Evolutionary conservation across 1,140 invertebrate species (phyloP).

Genomic region (Grapholita molesta): DNA sequence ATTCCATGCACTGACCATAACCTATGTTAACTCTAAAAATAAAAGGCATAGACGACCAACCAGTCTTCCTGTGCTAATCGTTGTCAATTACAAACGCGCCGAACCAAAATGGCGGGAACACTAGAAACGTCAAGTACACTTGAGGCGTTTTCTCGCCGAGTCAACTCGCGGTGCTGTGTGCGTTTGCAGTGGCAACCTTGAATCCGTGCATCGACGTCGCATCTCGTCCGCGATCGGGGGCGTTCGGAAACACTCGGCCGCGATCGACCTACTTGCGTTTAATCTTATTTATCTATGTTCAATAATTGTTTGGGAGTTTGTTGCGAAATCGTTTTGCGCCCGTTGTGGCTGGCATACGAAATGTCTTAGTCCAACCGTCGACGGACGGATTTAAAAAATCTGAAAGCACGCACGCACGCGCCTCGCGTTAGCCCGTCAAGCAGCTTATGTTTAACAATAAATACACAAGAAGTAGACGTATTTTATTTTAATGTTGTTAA

Average conservation of each 20-base stretch:
- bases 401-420: background rate
- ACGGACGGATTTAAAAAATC: background rate
- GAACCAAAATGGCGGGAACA: background rate
- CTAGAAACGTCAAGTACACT: background rate
- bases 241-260: conserved; percentile 29
- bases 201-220: conserved; percentile 63
- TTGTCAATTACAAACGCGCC: conserved; percentile 49
- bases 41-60: conserved; percentile 48
- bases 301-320: background rate
- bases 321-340: background rate
- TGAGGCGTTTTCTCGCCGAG: background rate
- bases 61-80: conserved; percentile 72
- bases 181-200: conserved; percentile 49
- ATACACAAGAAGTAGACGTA: too few relatives aligned
- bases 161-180: conserved; percentile 21
- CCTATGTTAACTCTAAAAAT: conserved; percentile 42
- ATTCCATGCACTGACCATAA: conserved; percentile 2
- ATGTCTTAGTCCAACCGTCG: background rate
- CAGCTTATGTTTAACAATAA: too few relatives aligned
- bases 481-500: too few relatives aligned
- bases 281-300: conserved; percentile 11
- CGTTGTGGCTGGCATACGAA: background rate
- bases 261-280: conserved; percentile 12
- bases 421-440: background rate
- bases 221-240: conserved; percentile 43